phyloP scores from a whole-genome alignment of 2,113 vertebrate species.

The Mustelus asterias region DNA sequence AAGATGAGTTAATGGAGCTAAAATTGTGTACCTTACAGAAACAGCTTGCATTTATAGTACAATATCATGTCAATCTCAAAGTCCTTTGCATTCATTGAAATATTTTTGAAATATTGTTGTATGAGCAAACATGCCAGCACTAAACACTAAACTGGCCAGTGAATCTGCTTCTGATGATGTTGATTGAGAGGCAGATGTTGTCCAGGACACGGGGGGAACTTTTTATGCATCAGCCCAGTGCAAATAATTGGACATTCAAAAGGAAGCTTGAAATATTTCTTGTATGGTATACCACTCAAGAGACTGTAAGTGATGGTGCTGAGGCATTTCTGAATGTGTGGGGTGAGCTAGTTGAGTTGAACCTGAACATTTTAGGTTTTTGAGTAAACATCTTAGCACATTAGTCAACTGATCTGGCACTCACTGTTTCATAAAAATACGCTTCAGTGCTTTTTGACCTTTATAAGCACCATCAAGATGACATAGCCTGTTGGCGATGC shows the following conservation, averaged over 20 bases:
- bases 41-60: neutral
- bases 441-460: neutral
- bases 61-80: neutral
- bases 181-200: neutral
- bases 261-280: neutral
- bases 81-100: neutral
- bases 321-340: neutral
- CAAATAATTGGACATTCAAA: neutral
- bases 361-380: neutral
- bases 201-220: neutral
- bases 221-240: neutral
- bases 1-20: neutral
- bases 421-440: neutral
- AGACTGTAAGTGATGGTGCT: neutral
- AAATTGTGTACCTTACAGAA: neutral
- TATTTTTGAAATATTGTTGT: neutral
- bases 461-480: neutral
- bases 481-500: neutral
- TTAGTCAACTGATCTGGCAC: neutral
- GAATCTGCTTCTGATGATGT: neutral
- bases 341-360: neutral
- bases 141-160: neutral
- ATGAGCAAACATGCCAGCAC: neutral
- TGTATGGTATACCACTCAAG: neutral
- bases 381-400: neutral